Percentiles rank a stretch among this genome's conserved stretches.
Evolutionary conservation across 2,888 invertebrate species (phyloP).

Genomic region (Phyto melanocephala): DNA sequence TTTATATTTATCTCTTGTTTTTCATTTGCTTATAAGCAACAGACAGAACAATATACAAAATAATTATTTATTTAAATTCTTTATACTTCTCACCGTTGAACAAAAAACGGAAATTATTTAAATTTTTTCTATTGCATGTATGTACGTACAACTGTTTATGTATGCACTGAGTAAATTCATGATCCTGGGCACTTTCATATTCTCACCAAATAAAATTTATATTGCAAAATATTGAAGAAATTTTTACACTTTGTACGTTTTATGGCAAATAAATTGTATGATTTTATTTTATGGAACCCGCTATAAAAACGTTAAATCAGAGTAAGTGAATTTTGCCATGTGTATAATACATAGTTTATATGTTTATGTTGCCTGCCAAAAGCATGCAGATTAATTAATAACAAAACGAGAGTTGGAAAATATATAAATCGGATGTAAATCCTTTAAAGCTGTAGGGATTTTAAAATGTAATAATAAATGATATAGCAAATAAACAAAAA

Average conservation of each 20-base stretch:
- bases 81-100: too few species aligned
- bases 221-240: background rate
- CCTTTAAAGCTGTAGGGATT: conserved; percentile 1
- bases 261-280: background rate
- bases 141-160: background rate
- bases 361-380: background rate
- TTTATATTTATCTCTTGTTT: background rate
- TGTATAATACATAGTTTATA: background rate
- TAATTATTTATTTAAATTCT: background rate
- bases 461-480: conserved; percentile 13
- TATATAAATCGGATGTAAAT: background rate
- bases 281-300: background rate
- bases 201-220: background rate
- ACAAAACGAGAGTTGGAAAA: background rate
- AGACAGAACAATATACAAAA: background rate
- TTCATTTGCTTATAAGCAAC: background rate
- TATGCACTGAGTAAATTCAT: background rate
- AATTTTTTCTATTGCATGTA: too few species aligned
- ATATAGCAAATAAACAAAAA: background rate
- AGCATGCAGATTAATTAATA: background rate
- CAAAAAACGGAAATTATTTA: too few species aligned
- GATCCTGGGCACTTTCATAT: background rate
- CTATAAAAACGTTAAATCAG: background rate
- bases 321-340: background rate
- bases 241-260: background rate